These are phyloP conservation scores for Bovichtus diacanthus DNA, from an alignment of 2,797 vertebrate species.

Conservation along the genomic window DNA sequence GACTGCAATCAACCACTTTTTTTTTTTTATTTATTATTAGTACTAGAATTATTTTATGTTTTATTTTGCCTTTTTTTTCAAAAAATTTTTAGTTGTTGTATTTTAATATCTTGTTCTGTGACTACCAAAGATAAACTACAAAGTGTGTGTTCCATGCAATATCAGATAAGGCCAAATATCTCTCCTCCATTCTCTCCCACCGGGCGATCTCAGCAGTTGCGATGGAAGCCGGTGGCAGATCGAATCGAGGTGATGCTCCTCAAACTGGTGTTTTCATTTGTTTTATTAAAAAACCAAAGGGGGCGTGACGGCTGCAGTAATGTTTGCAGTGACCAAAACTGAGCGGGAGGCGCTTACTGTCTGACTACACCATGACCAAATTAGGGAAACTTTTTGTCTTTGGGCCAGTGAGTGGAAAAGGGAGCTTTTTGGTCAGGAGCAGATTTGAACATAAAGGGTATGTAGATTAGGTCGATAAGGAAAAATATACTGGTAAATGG, in stretches of 20 bases:
- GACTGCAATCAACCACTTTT: slow-evolving; percentile 88
- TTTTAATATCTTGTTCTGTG: slow-evolving; percentile 90
- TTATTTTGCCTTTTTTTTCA: slow-evolving; percentile 77
- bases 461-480: slow-evolving; percentile 60
- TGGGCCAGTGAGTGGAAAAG: slow-evolving; percentile 70
- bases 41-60: slow-evolving; percentile 81
- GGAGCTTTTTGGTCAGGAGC: slow-evolving; percentile 79
- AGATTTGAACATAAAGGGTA: slow-evolving; percentile 61
- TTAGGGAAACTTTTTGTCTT: slow-evolving; percentile 77
- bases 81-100: slow-evolving; percentile 84
- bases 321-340: slow-evolving; percentile 90
- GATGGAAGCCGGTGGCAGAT: slow-evolving; percentile 78
- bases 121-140: slow-evolving; percentile 98
- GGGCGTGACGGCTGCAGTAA: slow-evolving; percentile 82
- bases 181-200: slow-evolving; percentile 89
- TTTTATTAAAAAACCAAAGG: slow-evolving; percentile 87
- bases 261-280: slow-evolving; percentile 80
- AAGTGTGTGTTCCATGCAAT: slow-evolving; percentile 97
- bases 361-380: slow-evolving; percentile 78
- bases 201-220: slow-evolving; percentile 84
- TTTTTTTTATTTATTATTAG: slow-evolving; percentile 83
- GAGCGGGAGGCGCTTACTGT: slow-evolving; percentile 77
- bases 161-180: slow-evolving; percentile 97
- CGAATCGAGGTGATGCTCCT: slow-evolving; percentile 75
- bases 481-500: slow-evolving; percentile 74